These are phyloP conservation scores for Cataglyphis rosenhaueri DNA, from an alignment of 2,888 invertebrate species.

Conservation along the genomic window DNA sequence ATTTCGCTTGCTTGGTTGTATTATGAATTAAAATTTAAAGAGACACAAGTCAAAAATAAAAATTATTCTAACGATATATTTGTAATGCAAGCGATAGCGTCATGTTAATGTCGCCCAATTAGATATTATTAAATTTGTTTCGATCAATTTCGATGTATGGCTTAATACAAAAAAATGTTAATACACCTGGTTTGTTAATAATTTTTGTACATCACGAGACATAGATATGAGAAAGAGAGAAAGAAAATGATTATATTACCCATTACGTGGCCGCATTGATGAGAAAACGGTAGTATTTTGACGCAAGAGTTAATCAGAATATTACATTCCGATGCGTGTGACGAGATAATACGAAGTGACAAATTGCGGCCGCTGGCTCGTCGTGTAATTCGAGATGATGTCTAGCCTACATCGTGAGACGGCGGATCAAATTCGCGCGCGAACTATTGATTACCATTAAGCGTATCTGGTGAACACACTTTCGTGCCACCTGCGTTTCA, in stretches of 20 bases:
- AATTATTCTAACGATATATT: neutral
- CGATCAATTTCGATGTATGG: neutral
- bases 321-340: neutral
- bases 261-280: neutral
- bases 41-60: neutral
- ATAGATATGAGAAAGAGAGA: neutral
- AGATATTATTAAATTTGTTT: neutral
- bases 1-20: neutral
- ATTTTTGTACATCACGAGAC: neutral
- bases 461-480: slow-evolving; percentile 15
- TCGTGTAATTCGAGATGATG: slow-evolving; percentile 24
- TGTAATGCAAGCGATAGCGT: slow-evolving; percentile 4
- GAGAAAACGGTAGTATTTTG: neutral
- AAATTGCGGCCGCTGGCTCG: neutral
- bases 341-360: slow-evolving; percentile 9
- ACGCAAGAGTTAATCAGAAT: slow-evolving; percentile 1
- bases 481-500: slow-evolving; percentile 10
- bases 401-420: slow-evolving; percentile 32
- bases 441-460: slow-evolving; percentile 28
- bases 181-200: neutral
- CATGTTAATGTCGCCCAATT: no score
- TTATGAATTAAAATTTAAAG: neutral
- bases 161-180: neutral
- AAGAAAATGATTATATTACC: neutral
- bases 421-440: slow-evolving; percentile 23